phyloP scores from a whole-genome alignment of 2,888 invertebrate species.

The Rhingia rostrata region DNA sequence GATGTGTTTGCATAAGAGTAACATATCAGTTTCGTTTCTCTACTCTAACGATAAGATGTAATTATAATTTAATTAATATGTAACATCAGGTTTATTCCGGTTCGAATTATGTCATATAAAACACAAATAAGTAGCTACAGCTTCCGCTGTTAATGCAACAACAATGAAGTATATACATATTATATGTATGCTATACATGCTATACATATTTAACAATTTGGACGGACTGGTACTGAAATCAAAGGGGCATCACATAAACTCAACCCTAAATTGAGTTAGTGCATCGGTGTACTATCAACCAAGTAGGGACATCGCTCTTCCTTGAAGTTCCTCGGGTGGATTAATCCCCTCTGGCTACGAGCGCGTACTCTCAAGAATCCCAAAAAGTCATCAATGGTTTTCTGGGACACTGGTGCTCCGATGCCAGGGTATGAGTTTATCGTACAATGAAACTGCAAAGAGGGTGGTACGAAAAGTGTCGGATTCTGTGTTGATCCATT shows the following conservation, averaged over 20 bases:
- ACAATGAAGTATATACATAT: neutral
- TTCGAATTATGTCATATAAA: constrained; percentile 54
- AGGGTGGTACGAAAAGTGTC: constrained; percentile 32
- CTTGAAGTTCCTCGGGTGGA: constrained; percentile 75
- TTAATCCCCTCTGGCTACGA: constrained; percentile 75
- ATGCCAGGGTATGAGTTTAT: constrained; percentile 86
- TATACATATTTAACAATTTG: constrained; percentile 32
- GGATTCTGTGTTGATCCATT: constrained; percentile 19
- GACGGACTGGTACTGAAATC: constrained; percentile 46
- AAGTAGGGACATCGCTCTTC: constrained; percentile 76
- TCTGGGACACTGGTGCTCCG: constrained; percentile 84
- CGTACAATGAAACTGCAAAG: constrained; percentile 72
- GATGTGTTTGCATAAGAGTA: neutral
- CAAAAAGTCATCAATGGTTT: constrained; percentile 84
- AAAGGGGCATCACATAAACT: neutral
- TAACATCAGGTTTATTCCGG: constrained; percentile 65
- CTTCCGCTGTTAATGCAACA: constrained; percentile 22
- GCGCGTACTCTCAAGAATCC: constrained; percentile 81
- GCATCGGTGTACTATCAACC: constrained; percentile 55
- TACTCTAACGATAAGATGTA: constrained; percentile 35
- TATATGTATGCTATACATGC: neutral
- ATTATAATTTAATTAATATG: constrained; percentile 72
- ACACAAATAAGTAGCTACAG: constrained; percentile 60
- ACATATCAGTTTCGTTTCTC: neutral
- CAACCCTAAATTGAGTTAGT: neutral